These are phyloP conservation scores for Zootermopsis nevadensis DNA, from an alignment of 2,888 invertebrate species.

Conservation along the genomic window DNA sequence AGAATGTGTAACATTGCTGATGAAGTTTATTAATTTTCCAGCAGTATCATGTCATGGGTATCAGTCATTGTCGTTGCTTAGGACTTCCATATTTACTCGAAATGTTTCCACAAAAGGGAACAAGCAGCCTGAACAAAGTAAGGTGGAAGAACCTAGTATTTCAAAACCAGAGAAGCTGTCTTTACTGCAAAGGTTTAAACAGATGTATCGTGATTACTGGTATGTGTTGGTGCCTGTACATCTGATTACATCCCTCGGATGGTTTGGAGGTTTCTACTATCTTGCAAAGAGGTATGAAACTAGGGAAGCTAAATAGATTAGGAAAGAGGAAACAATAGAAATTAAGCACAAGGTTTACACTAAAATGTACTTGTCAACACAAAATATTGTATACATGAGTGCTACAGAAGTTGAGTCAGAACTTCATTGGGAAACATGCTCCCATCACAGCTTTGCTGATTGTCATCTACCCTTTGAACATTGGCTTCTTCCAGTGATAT, in stretches of 20 bases:
- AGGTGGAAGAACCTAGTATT: neutral
- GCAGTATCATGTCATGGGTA: neutral
- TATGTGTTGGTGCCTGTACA: conserved; percentile 96
- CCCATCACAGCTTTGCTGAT: too few relatives aligned
- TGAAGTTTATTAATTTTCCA: neutral
- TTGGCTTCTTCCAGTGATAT: too few relatives aligned
- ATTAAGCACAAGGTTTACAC: too few relatives aligned
- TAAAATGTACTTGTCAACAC: too few relatives aligned
- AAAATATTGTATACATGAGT: too few relatives aligned
- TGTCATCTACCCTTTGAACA: too few relatives aligned
- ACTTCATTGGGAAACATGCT: too few relatives aligned
- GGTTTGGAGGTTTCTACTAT: conserved; percentile 91
- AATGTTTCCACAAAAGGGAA: neutral
- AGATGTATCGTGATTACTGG: conserved; percentile 96
- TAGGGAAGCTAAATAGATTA: too few relatives aligned
- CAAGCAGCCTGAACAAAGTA: conserved; percentile 3
- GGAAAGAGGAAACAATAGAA: too few relatives aligned
- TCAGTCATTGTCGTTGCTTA: neutral
- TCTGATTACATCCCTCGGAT: conserved; percentile 84
- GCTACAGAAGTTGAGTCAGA: too few relatives aligned
- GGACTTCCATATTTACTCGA: neutral
- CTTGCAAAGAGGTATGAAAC: conserved; percentile 80
- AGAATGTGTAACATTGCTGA: neutral
- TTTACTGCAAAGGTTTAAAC: conserved; percentile 85
- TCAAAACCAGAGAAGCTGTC: conserved; percentile 65